These are phyloP conservation scores for Acrobasis repandana DNA, from an alignment of 2,888 invertebrate species.

Conservation along the genomic window DNA sequence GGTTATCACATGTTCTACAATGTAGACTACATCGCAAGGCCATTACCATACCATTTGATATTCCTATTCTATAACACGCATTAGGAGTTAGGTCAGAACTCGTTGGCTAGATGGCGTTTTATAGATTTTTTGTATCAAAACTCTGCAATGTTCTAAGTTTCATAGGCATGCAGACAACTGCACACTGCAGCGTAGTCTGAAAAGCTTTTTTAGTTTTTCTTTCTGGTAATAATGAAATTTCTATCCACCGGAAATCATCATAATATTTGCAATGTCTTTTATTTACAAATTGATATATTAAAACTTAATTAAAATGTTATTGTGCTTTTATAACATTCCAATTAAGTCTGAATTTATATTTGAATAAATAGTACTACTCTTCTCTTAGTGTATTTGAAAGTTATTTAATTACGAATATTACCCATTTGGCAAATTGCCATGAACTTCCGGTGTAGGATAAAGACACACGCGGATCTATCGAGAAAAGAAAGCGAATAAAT, in stretches of 20 bases:
- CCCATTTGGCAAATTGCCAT: constrained; percentile 82
- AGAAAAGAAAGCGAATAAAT: constrained; percentile 77
- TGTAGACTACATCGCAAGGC: too few species aligned
- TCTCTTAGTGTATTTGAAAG: not conserved
- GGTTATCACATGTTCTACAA: too few species aligned
- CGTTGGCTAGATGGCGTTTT: too few species aligned
- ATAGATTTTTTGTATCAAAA: too few species aligned
- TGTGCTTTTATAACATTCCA: not conserved
- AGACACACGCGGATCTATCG: constrained; percentile 83
- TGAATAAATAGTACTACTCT: not conserved
- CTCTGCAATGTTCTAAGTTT: too few species aligned
- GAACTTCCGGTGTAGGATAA: constrained; percentile 83
- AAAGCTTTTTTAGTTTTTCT: not conserved
- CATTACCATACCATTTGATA: too few species aligned
- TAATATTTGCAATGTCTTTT: constrained; percentile 10
- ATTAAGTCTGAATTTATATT: not conserved
- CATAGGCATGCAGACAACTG: too few species aligned
- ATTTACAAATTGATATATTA: not conserved
- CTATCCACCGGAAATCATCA: constrained; percentile 2
- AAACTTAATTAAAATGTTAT: too few species aligned
- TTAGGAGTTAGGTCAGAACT: too few species aligned
- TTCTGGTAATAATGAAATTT: constrained; percentile 1
- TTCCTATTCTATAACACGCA: too few species aligned
- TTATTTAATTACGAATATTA: constrained; percentile 31
- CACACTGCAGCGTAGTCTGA: too few species aligned